These are phyloP conservation scores for Helleia helle DNA, from an alignment of 2,888 invertebrate genomes.

Conservation along the genomic window DNA sequence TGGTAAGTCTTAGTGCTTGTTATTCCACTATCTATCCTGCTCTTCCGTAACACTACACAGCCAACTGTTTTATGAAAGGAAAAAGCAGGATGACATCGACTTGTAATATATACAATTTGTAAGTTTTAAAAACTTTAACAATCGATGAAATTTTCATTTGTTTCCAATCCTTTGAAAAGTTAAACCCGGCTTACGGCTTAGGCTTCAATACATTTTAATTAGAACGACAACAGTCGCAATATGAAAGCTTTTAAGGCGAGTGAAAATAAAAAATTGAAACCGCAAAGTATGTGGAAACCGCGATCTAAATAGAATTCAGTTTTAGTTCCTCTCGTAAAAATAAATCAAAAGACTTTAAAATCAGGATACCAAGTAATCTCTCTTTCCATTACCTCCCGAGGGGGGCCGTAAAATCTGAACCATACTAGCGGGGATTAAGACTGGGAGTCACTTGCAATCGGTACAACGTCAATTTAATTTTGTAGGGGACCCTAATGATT, in stretches of 20 bases:
- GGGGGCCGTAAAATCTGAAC: conserved; percentile 28
- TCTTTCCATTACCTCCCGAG: conserved; percentile 33
- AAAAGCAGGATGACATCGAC: too few relatives aligned
- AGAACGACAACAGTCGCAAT: not conserved
- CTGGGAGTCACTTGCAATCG: conserved; percentile 25
- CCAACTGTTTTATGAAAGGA: too few relatives aligned
- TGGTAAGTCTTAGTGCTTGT: too few relatives aligned
- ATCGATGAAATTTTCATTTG: too few relatives aligned
- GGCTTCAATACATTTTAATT: conserved; percentile 5
- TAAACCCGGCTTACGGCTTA: conserved; percentile 2
- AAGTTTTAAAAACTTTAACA: too few relatives aligned
- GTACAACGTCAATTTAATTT: conserved; percentile 23
- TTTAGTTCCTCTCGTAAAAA: conserved; percentile 48
- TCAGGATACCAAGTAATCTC: conserved; percentile 42
- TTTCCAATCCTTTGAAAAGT: too few relatives aligned
- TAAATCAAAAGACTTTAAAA: conserved; percentile 53
- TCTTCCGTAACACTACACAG: too few relatives aligned
- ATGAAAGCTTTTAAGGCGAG: conserved; percentile 4
- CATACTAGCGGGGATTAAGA: conserved; percentile 28
- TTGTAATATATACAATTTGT: too few relatives aligned
- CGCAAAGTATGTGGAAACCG: conserved; percentile 18
- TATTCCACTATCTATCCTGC: too few relatives aligned
- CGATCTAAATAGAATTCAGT: conserved; percentile 32
- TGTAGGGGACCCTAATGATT: conserved; percentile 26
- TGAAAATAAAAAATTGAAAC: conserved; percentile 13